phyloP scores from a whole-genome alignment of 2,113 vertebrate species.

The Poecile atricapillus region DNA sequence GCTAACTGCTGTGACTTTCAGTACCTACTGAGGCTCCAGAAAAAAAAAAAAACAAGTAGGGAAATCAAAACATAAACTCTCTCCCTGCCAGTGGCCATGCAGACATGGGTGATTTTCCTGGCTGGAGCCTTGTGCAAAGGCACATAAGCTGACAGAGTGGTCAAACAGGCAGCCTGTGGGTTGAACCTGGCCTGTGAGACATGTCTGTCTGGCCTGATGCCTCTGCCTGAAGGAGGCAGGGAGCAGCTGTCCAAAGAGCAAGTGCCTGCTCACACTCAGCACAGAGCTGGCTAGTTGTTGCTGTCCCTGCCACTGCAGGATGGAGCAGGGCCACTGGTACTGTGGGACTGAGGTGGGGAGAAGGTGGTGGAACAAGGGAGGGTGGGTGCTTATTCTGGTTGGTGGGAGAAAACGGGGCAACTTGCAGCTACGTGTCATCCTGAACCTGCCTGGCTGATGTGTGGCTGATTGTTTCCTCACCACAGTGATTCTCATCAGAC shows the following conservation, averaged over 20 bases:
- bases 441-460: background rate
- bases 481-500: slow-evolving; percentile 86
- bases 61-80: background rate
- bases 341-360: background rate
- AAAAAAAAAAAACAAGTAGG: background rate
- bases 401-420: rapidly evolving
- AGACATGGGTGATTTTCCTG: background rate
- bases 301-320: background rate
- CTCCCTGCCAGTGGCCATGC: background rate
- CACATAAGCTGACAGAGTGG: background rate
- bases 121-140: background rate
- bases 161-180: background rate
- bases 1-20: background rate
- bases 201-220: background rate
- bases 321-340: background rate
- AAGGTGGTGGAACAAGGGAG: background rate
- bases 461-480: slow-evolving; percentile 68
- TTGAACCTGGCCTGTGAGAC: background rate
- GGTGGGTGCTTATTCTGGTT: background rate
- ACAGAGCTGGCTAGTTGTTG: background rate
- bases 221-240: background rate
- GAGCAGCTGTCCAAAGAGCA: background rate
- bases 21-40: background rate
- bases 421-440: background rate
- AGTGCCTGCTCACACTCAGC: background rate